phyloP scores from a whole-genome alignment of 2,113 vertebrate genomes.

The Chaetorhynchus papuensis region DNA sequence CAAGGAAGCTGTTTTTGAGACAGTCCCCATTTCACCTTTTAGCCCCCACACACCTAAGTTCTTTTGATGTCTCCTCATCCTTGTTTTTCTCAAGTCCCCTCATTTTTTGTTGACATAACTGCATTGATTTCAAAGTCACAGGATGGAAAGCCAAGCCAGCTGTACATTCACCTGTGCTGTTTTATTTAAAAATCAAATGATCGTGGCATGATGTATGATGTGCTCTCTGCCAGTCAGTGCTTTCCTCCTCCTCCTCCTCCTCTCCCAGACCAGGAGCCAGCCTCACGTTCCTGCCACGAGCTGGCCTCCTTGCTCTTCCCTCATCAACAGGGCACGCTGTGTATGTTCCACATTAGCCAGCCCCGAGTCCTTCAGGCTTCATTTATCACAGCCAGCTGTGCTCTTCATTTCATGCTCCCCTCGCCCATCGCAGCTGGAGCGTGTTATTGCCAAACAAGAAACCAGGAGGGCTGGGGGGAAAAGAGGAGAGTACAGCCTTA shows the following conservation, averaged over 20 bases:
- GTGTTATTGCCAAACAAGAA: not conserved
- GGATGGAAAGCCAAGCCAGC: not conserved
- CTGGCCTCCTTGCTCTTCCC: not conserved
- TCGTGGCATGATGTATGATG: not conserved
- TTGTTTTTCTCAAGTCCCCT: not conserved
- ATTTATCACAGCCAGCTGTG: not conserved
- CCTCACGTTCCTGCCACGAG: not conserved
- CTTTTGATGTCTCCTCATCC: not conserved
- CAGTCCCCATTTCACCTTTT: not conserved
- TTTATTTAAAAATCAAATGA: not conserved
- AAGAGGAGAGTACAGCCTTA: not conserved
- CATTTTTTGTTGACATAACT: not conserved
- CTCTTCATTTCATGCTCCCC: not conserved
- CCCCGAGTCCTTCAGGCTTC: not conserved
- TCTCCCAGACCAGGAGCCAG: not conserved
- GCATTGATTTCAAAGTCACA: not conserved
- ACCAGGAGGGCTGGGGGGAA: not conserved
- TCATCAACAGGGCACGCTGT: fast-evolving
- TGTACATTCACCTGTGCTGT: not conserved
- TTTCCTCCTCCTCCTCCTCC: not conserved
- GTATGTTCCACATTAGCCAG: not conserved
- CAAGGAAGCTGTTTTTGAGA: not conserved
- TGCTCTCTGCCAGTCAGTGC: not conserved
- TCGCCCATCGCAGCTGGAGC: not conserved
- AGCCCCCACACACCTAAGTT: not conserved